Conservation (phyloP, 2,113 vertebrate species). For the Sula dactylatra region DNA sequence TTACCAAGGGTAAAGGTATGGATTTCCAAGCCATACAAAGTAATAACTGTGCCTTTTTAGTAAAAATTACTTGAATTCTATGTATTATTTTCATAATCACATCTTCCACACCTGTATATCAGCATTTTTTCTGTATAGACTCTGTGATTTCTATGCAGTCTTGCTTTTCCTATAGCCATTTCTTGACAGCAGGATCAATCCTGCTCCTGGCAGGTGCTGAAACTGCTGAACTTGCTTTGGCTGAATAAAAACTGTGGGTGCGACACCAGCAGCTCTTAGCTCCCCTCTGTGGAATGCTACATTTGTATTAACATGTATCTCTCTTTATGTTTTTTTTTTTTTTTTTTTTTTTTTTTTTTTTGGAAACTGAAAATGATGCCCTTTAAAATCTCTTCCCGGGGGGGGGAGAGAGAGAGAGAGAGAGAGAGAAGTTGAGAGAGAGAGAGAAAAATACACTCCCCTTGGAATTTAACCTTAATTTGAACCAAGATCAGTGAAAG, state of each 20-base stretch:
- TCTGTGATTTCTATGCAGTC: background rate
- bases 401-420: too few relatives aligned
- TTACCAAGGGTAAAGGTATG: background rate
- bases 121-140: background rate
- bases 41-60: background rate
- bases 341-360: background rate
- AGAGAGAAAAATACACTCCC: slow-evolving; percentile 54
- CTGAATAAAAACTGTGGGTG: slow-evolving; percentile 10
- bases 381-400: slow-evolving; percentile 72
- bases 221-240: background rate
- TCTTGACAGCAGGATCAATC: slow-evolving; percentile 18
- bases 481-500: slow-evolving; percentile 83
- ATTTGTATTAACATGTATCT: slow-evolving; percentile 76
- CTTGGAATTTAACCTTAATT: slow-evolving; percentile 84
- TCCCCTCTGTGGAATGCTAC: slow-evolving; percentile 70
- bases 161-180: background rate
- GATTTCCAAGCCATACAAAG: background rate
- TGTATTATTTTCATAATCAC: background rate
- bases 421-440: background rate
- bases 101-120: background rate
- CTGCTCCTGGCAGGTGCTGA: slow-evolving; percentile 36
- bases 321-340: slow-evolving; percentile 60
- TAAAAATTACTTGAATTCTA: background rate
- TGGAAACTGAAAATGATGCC: slow-evolving; percentile 68
- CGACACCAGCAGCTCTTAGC: slow-evolving; percentile 12